Evolutionary conservation across 2,888 invertebrate species (phyloP), one percentile per base, ranked within the genome.

Genomic region (Macrosiphum euphorbiae): DNA sequence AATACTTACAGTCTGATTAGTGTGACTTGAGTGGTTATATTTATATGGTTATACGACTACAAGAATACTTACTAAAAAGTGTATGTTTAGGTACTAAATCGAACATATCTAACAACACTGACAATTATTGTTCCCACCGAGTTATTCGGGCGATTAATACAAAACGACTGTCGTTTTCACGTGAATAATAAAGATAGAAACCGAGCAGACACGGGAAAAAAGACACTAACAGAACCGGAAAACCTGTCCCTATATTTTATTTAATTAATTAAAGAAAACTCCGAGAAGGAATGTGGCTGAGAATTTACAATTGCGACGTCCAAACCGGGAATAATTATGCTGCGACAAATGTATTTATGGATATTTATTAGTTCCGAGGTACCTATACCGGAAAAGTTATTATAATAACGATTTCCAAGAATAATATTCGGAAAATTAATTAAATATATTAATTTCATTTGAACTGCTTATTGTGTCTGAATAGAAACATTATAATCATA

Each of bases 191-290:
- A 93, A 85, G 20, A 44, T 47, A 61, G n/a, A 86, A 35, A 47
- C 24, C 28, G 47, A 93, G 47, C n/a, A 44, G 28, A 88, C 26
- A 20, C 41, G 35, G 44, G 41, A 78, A 55, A 58, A 61, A 41
- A 61, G 47, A 41, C 58, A 16, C 35, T 28, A 44, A 88, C n/a
- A 55, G 52, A 78, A 78, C 47, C 58, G 47, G 35, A 90, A 84
- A 61, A 85, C 85, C 61, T 90, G 89, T 86, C 50, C 5, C 28
- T 41, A 78, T 47, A 47, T 47, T 78, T 90, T 90, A 86, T 90
- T 86, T 90, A 94, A 94, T 94, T 90, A 94, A 90, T 94, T 90
- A 86, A 86, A 41, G 50, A 47, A 90, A 86, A 61, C 20, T 2
- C 50, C 2, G 26, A 41, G 35, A 50, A 84, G 28, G 85, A 86